phyloP scores from a whole-genome alignment of 2,888 invertebrate genomes.

The Agrochola circellaris region DNA sequence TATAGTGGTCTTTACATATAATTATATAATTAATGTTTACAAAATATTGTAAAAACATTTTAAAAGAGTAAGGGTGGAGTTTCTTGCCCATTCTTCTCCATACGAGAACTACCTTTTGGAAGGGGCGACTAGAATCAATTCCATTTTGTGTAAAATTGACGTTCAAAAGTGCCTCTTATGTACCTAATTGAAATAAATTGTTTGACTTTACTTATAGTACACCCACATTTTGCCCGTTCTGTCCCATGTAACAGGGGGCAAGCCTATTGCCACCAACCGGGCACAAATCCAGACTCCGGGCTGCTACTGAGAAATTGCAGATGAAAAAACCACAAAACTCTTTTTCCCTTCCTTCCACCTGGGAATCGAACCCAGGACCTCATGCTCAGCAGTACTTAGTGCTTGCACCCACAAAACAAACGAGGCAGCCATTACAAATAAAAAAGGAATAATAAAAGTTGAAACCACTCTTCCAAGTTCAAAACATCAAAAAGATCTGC shows the following conservation, averaged over 20 bases:
- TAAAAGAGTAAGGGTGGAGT: too few species aligned
- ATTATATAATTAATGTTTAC: too few species aligned
- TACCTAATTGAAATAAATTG: too few species aligned
- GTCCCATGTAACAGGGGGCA: neutral
- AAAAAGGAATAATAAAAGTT: slow-evolving; percentile 13
- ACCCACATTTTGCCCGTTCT: neutral
- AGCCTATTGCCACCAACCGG: neutral
- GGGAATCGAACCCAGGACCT: neutral
- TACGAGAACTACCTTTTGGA: too few species aligned
- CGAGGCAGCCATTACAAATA: neutral
- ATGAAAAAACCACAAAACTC: neutral
- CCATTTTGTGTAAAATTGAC: too few species aligned
- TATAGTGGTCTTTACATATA: too few species aligned
- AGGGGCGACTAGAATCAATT: too few species aligned
- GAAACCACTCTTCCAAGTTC: neutral
- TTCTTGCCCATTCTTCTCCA: too few species aligned
- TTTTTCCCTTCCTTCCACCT: neutral
- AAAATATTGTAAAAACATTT: too few species aligned
- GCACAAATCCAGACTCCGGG: neutral
- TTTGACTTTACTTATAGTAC: too few species aligned
- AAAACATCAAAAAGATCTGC: slow-evolving; percentile 26
- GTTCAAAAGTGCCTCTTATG: too few species aligned
- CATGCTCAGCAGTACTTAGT: neutral
- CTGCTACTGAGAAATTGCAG: too few species aligned
- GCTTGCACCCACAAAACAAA: neutral